Conservation (phyloP, 2,797 vertebrate species). For the Sebastes baramenuke region DNA sequence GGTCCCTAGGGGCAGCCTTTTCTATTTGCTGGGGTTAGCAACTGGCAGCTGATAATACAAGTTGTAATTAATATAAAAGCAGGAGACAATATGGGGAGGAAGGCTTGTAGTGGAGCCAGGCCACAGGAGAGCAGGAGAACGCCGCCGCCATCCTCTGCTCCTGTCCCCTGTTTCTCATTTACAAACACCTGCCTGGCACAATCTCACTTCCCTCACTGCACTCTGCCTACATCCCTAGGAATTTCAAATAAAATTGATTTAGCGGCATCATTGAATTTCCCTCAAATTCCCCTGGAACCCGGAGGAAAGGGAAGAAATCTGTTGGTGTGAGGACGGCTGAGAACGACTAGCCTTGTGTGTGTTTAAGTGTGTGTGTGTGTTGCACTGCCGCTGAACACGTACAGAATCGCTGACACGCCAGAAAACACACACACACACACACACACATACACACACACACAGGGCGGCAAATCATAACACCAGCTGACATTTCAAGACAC, state of each 20-base stretch:
- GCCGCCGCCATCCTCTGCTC: slow-evolving; percentile 71
- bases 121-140: slow-evolving; percentile 89
- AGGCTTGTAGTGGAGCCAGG: slow-evolving; percentile 85
- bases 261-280: slow-evolving; percentile 87
- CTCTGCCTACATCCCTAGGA: slow-evolving; percentile 84
- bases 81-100: slow-evolving; percentile 91
- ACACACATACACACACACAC: slow-evolving; percentile 11
- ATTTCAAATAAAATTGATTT: slow-evolving; percentile 90
- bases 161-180: slow-evolving; percentile 89
- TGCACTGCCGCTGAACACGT: slow-evolving; percentile 53
- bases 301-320: slow-evolving; percentile 52
- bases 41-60: slow-evolving; percentile 97
- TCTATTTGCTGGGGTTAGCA: slow-evolving; percentile 96
- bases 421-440: slow-evolving; percentile 58
- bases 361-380: slow-evolving; percentile 10
- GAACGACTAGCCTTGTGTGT: slow-evolving; percentile 12
- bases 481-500: slow-evolving; percentile 75
- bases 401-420: slow-evolving; percentile 77
- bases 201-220: slow-evolving; percentile 68
- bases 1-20: slow-evolving; percentile 92
- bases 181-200: slow-evolving; percentile 86
- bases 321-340: slow-evolving; percentile 54
- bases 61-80: slow-evolving; percentile 99
- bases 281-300: slow-evolving; percentile 85
- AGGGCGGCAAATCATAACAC: slow-evolving; percentile 73